phyloP scores from a whole-genome alignment of 2,113 vertebrate species.

The human region DNA sequence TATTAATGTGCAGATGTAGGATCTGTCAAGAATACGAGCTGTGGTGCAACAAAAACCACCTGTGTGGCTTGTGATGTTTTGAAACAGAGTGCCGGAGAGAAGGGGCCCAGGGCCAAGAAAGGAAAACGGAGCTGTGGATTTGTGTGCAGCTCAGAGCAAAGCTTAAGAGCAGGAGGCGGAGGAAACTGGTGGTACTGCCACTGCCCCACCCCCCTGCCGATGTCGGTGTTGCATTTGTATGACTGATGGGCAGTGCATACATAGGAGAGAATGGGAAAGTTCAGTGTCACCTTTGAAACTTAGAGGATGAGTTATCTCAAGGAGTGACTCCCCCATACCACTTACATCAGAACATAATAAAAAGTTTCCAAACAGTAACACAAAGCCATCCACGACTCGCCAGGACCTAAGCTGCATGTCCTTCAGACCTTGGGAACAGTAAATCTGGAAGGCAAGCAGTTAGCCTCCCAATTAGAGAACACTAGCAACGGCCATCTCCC shows the following conservation, averaged over 20 bases:
- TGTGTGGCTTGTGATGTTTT: slow-evolving; percentile 84
- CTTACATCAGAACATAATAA: slow-evolving; percentile 32
- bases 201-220: slow-evolving; percentile 44
- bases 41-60: slow-evolving; percentile 88
- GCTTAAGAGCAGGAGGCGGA: slow-evolving; percentile 43
- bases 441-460: slow-evolving; percentile 75
- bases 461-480: slow-evolving; percentile 72
- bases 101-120: slow-evolving; percentile 81
- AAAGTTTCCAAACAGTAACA: slow-evolving; percentile 14
- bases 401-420: not conserved
- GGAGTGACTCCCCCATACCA: not conserved
- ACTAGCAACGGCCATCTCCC: slow-evolving; percentile 69
- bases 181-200: not conserved
- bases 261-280: slow-evolving; percentile 50
- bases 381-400: not conserved
- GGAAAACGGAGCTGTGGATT: slow-evolving; percentile 77
- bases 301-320: slow-evolving; percentile 24
- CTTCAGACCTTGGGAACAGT: slow-evolving; percentile 8
- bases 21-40: slow-evolving; percentile 90
- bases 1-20: slow-evolving; percentile 84
- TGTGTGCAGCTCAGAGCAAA: slow-evolving; percentile 49
- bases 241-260: slow-evolving; percentile 69
- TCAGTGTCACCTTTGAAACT: slow-evolving; percentile 70
- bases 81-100: slow-evolving; percentile 86
- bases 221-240: slow-evolving; percentile 74